Evolutionary conservation across 2,113 vertebrate genomes (phyloP).

Genomic region (Dermatemys mawii): DNA sequence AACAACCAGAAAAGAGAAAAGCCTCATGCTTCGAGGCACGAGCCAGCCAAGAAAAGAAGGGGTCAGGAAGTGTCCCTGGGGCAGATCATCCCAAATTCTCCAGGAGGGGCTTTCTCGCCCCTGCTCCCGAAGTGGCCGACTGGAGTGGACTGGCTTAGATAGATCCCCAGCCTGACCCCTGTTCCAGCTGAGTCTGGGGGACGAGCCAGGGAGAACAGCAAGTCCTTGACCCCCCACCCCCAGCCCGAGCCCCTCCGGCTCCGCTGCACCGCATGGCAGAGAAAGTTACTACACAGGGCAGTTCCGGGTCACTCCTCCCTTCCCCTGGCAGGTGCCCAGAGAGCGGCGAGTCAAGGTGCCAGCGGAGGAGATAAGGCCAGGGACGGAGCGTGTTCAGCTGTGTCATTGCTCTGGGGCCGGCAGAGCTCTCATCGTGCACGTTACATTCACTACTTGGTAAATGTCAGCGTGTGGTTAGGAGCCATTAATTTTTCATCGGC

Average conservation of each 20-base stretch:
- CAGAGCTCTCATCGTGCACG: background rate
- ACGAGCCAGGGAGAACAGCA: no score
- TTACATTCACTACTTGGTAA: slow-evolving; percentile 25
- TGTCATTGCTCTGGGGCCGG: background rate
- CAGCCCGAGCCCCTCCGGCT: no score
- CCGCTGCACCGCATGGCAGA: background rate
- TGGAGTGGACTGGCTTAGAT: background rate
- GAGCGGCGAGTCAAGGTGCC: background rate
- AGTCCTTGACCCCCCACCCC: background rate
- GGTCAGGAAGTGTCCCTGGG: background rate
- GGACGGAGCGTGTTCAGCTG: background rate
- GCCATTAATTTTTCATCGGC: slow-evolving; percentile 66
- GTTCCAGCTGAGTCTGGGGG: background rate
- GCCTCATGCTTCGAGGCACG: background rate
- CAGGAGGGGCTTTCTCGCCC: no score
- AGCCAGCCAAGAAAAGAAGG: background rate
- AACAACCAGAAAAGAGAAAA: background rate
- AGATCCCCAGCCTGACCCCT: background rate
- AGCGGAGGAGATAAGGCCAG: background rate
- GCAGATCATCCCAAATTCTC: background rate
- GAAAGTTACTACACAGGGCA: background rate
- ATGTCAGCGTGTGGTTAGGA: slow-evolving; percentile 52
- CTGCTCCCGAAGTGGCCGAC: background rate
- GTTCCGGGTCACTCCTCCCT: background rate
- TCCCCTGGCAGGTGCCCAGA: background rate